Base-by-base conservation (phyloP, 2,797 vertebrate species). In the Pagetopsis macropterus region DNA sequence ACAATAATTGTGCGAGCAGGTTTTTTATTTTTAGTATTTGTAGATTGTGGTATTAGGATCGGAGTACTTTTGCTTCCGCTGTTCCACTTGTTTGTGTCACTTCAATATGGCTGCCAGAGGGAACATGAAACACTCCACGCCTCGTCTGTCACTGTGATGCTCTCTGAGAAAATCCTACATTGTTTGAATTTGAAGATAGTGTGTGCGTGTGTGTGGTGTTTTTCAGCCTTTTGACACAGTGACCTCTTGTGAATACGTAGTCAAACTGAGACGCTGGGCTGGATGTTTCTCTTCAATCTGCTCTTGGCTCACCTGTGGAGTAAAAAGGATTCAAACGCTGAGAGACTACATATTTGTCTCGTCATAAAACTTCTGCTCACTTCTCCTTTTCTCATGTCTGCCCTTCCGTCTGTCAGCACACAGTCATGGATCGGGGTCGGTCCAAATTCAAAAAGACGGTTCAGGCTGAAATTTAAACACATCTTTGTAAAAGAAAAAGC, bases 211-310 rank as follows among this genome's bases (percentile, higher is more conserved):
- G 37, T 23, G 65, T 45, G 72, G 56, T 72, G 21, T 43, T 44
- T 68, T 57, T 63, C 71, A 58, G 81, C 70, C 68, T 81, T 76
- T 74, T 61, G 72, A 79, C 73, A 65, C 68, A 55, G 60, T 63
- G 80, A 84, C 85, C 85, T 87, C 82, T 74, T 65, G 56, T 78
- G 64, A 71, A 80, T 70, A 71, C 72, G 65, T 44, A 75, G 51
- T 80, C 59, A 50, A 62, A 65, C 12, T 37, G 27, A 72, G 40
- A 71, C 2, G 6, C 37, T 43, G 46, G 74, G 64, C 33, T 78
- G 71, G 40, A 71, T 21, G 6, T 31, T 52, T 60, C 17, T n/a
- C 11, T n/a, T 60, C 21, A 44, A 8, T 78, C 46, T 67, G 56
- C 76, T 73, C 44, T 27, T 27, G 27, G 57, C 45, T 71, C 43